phyloP scores from a whole-genome alignment of 2,888 invertebrate species.

The Brachycybe producta region DNA sequence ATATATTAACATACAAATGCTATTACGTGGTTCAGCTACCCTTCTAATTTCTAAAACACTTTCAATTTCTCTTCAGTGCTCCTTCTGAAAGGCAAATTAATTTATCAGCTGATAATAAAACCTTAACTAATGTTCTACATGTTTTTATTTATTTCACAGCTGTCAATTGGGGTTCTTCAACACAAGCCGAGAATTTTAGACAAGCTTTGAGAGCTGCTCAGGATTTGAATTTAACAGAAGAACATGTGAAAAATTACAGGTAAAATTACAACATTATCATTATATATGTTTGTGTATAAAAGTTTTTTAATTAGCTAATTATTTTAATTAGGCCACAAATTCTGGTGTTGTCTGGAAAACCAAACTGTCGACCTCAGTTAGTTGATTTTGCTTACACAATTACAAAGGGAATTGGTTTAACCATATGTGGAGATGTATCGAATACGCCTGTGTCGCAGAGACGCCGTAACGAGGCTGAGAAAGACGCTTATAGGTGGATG shows the following conservation, averaged over 20 bases:
- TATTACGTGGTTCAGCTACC: too few relatives aligned
- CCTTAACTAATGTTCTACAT: too few relatives aligned
- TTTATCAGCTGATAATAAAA: too few relatives aligned
- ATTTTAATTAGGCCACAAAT: constrained; percentile 38
- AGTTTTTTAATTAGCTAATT: too few relatives aligned
- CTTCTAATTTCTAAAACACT: too few relatives aligned
- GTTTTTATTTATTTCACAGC: constrained; percentile 26
- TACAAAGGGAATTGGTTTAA: constrained; percentile 37
- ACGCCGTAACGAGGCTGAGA: constrained; percentile 17
- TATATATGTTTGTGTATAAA: neutral
- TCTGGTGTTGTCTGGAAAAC: constrained; percentile 39
- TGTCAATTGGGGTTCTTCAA: constrained; percentile 38
- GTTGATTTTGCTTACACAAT: constrained; percentile 40
- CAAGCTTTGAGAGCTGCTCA: constrained; percentile 33
- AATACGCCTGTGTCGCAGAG: constrained; percentile 21
- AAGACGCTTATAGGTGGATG: constrained; percentile 22
- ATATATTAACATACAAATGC: too few relatives aligned
- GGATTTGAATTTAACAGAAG: constrained; percentile 32
- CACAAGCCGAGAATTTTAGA: constrained; percentile 36
- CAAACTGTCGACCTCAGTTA: constrained; percentile 38
- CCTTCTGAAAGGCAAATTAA: too few relatives aligned
- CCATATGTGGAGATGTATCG: constrained; percentile 43
- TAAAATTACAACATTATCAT: constrained; percentile 37
- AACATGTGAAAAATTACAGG: constrained; percentile 38
- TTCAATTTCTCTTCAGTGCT: too few relatives aligned